Evolutionary conservation across 2,888 invertebrate species (phyloP), one percentile per base, ranked within the genome.

Genomic region (Salpingus planirostris): DNA sequence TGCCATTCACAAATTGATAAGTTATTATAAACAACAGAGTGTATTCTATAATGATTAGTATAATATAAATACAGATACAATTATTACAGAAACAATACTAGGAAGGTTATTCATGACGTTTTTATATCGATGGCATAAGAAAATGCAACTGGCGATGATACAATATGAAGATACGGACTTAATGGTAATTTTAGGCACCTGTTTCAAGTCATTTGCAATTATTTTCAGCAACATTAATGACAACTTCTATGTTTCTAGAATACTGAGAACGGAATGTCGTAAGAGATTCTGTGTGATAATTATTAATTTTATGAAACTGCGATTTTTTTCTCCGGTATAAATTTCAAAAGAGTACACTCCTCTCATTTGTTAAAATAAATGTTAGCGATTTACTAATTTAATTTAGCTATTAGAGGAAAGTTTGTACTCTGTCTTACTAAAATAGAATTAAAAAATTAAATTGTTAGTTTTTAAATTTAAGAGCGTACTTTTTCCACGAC

Each of bases 201-300:
- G 3, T 8, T 8, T 10, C 8, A n/a, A 14, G 12, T 13, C 18
- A 14, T 25, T 15, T 38, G 30, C 14, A 30, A 31, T 37, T 21
- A 28, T 11, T 21, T 24, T 30, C 4, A n/a, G n/a, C n/a, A n/a
- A n/a, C n/a, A n/a, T 27, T 13, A 22, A 51, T 51, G 54, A 57
- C 54, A 55, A 54, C 53, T 54, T 55, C 55, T n/a, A n/a, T n/a
- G n/a, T n/a, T n/a, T n/a, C n/a, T 47, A 50, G 46, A 58, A 59
- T 59, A 59, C 59, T 59, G 59, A 57, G 54, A 52, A 46, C 46
- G 59, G 59, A 59, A 59, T 59, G 59, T 55, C 46, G 46, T 42
- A 40, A 21, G 21, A 29, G 36, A 33, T 36, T 29, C 23, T 31
- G 24, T 35, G 29, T 24, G 31, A 31, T n/a, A n/a, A n/a, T n/a